phyloP scores from a whole-genome alignment of 2,888 invertebrate genomes.

The Eupithecia abbreviata region DNA sequence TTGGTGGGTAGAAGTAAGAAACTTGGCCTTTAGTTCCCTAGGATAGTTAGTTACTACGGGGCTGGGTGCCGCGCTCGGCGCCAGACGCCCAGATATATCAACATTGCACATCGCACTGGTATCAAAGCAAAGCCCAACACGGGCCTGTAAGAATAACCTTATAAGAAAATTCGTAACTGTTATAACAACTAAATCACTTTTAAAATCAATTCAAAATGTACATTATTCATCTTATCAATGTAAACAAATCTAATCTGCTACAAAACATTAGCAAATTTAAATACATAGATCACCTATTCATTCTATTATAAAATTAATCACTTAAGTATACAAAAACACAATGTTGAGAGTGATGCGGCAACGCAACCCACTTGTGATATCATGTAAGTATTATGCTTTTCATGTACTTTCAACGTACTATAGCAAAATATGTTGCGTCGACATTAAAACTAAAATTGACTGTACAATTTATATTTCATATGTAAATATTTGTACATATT shows the following conservation, averaged over 20 bases:
- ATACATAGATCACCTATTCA: constrained; percentile 82
- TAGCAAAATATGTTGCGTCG: constrained; percentile 79
- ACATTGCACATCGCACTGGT: constrained; percentile 81
- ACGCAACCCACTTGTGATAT: constrained; percentile 71
- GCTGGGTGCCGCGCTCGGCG: constrained; percentile 26
- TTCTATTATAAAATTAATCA: constrained; percentile 80
- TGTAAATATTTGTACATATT: constrained; percentile 89
- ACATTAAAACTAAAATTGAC: constrained; percentile 83
- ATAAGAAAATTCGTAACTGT: constrained; percentile 82
- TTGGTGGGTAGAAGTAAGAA: constrained; percentile 58
- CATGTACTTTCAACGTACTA: constrained; percentile 79
- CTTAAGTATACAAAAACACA: constrained; percentile 82
- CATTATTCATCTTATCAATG: constrained; percentile 79
- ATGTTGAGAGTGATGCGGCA: constrained; percentile 65
- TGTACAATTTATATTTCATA: constrained; percentile 82
- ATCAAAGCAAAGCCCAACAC: constrained; percentile 69
- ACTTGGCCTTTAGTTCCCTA: constrained; percentile 48
- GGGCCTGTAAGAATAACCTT: constrained; percentile 75
- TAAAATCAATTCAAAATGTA: constrained; percentile 83
- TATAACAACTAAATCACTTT: constrained; percentile 84
- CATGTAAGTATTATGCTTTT: constrained; percentile 73
- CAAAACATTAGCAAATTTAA: constrained; percentile 83
- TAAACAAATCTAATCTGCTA: constrained; percentile 84
- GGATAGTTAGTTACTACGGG: constrained; percentile 32
- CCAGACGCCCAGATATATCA: constrained; percentile 55